These are phyloP conservation scores for Pachyuromys duprasi DNA, from an alignment of 2,797 vertebrate species.

Conservation along the genomic window DNA sequence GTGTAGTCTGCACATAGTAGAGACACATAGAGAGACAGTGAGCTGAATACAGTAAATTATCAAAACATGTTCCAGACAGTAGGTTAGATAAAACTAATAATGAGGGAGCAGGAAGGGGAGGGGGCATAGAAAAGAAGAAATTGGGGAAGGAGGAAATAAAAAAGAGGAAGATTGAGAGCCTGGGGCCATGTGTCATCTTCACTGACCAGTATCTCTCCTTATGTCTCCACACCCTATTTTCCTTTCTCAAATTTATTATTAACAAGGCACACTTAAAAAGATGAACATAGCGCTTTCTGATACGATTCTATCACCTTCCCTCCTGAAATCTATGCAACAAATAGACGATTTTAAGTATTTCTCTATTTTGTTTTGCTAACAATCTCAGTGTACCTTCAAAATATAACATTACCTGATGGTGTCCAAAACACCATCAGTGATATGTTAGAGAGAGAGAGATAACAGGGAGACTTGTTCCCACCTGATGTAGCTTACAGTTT, in stretches of 20 bases:
- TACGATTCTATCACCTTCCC: background rate
- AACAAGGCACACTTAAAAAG: background rate
- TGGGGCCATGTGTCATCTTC: background rate
- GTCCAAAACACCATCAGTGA: background rate
- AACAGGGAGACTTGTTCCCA: background rate
- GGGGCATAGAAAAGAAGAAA: background rate
- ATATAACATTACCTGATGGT: background rate
- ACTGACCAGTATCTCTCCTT: background rate
- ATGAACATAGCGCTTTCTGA: background rate
- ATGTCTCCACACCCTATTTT: background rate
- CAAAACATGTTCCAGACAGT: background rate
- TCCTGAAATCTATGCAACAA: background rate
- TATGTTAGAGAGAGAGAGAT: background rate
- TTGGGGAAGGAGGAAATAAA: background rate
- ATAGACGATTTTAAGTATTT: slow-evolving; percentile 23
- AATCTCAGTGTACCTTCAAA: background rate
- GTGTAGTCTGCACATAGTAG: background rate
- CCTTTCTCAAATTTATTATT: background rate
- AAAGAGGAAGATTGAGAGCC: background rate
- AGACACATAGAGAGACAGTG: background rate
- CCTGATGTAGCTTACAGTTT: background rate
- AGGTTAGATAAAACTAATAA: background rate
- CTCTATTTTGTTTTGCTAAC: background rate
- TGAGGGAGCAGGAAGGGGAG: too few relatives aligned
- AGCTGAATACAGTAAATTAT: background rate